A percentile compares a stretch with the other conserved stretches of the same genome.
Evolutionary conservation across 2,888 invertebrate species (phyloP).

Genomic region (Dichetophora obliterata): DNA sequence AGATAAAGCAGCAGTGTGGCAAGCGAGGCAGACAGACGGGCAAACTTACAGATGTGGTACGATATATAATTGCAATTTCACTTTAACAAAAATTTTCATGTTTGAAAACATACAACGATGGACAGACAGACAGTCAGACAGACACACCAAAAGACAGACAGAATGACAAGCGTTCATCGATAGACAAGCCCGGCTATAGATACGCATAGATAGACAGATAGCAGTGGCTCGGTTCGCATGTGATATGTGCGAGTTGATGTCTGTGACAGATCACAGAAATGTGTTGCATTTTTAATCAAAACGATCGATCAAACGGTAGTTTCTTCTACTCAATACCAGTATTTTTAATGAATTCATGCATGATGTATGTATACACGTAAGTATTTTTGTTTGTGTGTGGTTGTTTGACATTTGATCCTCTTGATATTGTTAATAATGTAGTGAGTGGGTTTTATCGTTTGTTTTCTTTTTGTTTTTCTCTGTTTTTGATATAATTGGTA

Average conservation of each 20-base stretch:
- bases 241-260: conserved; percentile 47
- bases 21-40: conserved; percentile 17
- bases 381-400: conserved; percentile 9
- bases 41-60: conserved; percentile 31
- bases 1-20: conserved; percentile 37
- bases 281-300: conserved; percentile 68
- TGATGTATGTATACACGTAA: not conserved
- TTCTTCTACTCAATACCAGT: conserved; percentile 30
- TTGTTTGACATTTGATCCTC: conserved; percentile 3
- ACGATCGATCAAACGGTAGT: conserved; percentile 68
- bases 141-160: not conserved
- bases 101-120: conserved; percentile 7
- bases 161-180: not conserved
- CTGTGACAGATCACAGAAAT: conserved; percentile 67
- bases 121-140: conserved; percentile 17
- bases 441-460: not conserved
- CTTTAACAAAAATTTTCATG: conserved; percentile 39
- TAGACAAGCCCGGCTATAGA: not conserved
- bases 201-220: not conserved
- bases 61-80: conserved; percentile 43
- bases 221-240: not conserved
- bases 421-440: not conserved
- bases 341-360: conserved; percentile 1
- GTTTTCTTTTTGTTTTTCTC: not conserved
- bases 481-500: no score